Base-by-base conservation (phyloP, 2,797 vertebrate genomes). In the Rhinogobio ventralis region DNA sequence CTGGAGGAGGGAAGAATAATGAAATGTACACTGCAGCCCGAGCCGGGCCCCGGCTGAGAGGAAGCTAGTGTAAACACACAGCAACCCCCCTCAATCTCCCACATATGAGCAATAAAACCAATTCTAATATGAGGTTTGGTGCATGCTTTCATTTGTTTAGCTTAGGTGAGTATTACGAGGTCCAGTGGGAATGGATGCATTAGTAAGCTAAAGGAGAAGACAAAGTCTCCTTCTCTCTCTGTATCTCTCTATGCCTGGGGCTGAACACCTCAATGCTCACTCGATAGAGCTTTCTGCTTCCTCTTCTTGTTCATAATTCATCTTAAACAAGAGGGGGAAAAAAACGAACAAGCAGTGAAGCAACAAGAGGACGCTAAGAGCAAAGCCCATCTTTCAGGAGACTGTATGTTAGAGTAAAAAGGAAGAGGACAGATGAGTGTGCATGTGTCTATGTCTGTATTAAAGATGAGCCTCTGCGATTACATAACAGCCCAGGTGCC, bases 281-380 rank as follows among this genome's bases (percentile, higher is more conserved):
- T 83, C 74, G 45, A 85, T 91, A 83, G 81, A 85, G 73, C 88
- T 93, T 88, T 89, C 81, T 33, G 87, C 83, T 92, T 89, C 87
- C 90, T 85, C 30, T 79, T 89, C 90, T 89, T 89, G 89, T 92
- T 92, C 91, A 93, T 94, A 93, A 95, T 95, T 95, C 87, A 94
- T 94, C 91, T 91, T 92, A 93, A 95, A 94, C 93, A 90, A 93
- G 91, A 90, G 92, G 81, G 28, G 19, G 3, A 1, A 0, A 90
- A 93, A 90, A 93, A 90, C 87, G 91, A 90, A 91, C 83, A 88
- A 90, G 90, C 53, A 53, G 39, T 83, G 74, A 68, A 83, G 86
- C 80, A 85, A 81, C 84, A 68, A 77, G 91, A 89, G 87, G 86
- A 88, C 85, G 86, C 53, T 89, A 85, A 91, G 86, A 81, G 89